Percentiles rank a stretch among this genome's conserved stretches.
phyloP scores from a whole-genome alignment of 2,888 invertebrate species.

The Marasmarcha lunaedactyla region DNA sequence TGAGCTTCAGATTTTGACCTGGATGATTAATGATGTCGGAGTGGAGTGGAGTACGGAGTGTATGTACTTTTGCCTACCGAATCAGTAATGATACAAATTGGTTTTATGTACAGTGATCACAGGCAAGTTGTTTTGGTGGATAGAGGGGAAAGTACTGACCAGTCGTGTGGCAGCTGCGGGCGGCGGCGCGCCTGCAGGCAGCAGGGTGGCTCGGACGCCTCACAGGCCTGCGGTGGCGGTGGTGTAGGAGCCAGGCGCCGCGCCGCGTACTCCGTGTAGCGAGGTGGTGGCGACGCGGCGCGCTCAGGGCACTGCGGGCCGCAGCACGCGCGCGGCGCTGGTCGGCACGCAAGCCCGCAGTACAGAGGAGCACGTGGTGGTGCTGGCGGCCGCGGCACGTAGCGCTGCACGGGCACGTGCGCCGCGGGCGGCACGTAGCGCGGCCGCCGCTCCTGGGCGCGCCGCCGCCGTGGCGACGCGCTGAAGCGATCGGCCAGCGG shows the following conservation, averaged over 20 bases:
- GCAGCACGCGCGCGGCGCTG: conserved; percentile 52
- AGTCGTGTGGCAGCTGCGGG: conserved; percentile 69
- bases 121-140: no score
- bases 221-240: conserved; percentile 59
- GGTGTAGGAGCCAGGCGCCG: conserved; percentile 67
- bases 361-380: conserved; percentile 60
- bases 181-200: conserved; percentile 69
- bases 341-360: conserved; percentile 63
- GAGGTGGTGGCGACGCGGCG: conserved; percentile 52
- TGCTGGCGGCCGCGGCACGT: conserved; percentile 73
- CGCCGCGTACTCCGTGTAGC: conserved; percentile 74
- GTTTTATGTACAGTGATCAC: not conserved
- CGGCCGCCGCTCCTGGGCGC: conserved; percentile 72
- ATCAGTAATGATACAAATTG: not conserved
- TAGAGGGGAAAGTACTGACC: conserved; percentile 71
- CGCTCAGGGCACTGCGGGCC: conserved; percentile 53
- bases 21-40: no score
- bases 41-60: not conserved
- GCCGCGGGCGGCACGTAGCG: conserved; percentile 77
- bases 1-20: no score
- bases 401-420: conserved; percentile 79
- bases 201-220: conserved; percentile 64
- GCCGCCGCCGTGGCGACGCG: conserved; percentile 72
- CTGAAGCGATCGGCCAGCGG: conserved; percentile 69
- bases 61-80: not conserved